A percentile compares a stretch with the other conserved stretches of the same genome.
phyloP scores from a whole-genome alignment of 2,888 invertebrate genomes.

The Dicycla oo region DNA sequence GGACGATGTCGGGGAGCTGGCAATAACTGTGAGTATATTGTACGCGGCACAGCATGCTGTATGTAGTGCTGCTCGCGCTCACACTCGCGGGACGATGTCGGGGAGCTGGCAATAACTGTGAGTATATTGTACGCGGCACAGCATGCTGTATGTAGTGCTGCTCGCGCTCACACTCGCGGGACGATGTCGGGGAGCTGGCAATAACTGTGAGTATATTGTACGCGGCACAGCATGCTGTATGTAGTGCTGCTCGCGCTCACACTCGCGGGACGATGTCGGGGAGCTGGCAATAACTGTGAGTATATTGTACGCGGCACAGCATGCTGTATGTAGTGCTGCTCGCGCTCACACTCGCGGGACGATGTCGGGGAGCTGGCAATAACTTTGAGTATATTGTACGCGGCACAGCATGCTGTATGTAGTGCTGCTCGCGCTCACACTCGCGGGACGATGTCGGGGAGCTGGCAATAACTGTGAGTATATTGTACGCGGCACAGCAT shows the following conservation, averaged over 20 bases:
- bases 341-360: not conserved
- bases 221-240: conserved; percentile 12
- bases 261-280: not conserved
- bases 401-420: conserved; percentile 5
- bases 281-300: conserved; percentile 15
- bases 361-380: not conserved
- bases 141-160: conserved; percentile 21
- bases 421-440: conserved; percentile 8
- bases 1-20: not conserved
- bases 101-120: conserved; percentile 12
- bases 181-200: not conserved
- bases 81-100: not conserved
- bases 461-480: conserved; percentile 24
- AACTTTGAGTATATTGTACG: conserved; percentile 27
- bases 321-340: conserved; percentile 24
- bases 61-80: conserved; percentile 4
- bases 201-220: conserved; percentile 24
- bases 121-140: not conserved
- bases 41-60: conserved; percentile 11
- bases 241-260: conserved; percentile 4
- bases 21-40: too few relatives aligned
- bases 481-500: not conserved
- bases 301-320: not conserved
- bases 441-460: not conserved
- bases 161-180: not conserved